Base-by-base conservation (phyloP, 2,888 invertebrate genomes). In the Tipula helvola region DNA sequence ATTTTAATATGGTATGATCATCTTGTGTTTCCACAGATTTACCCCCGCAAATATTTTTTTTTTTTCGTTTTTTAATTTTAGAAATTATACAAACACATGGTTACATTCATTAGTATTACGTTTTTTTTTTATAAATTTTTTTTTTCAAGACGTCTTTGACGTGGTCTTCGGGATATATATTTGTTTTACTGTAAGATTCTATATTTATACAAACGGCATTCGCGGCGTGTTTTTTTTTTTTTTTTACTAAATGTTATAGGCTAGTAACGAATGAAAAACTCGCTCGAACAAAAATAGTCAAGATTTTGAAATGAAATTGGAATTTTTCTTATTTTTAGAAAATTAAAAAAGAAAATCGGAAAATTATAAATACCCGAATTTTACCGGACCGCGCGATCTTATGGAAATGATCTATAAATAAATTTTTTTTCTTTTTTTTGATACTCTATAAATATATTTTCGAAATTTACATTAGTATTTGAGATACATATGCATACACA, bases 21-120 rank as follows among this genome's bases (percentile, higher is more conserved):
- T 84, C 84, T 84, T 84, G 84, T 84, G 16, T 84, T 84, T 84
- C 84, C 84, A 84, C 84, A 39, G 71, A 39, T 84, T 84, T 84
- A 84, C 84, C 84, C 84, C 84, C 84, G 84, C 84, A 84, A 84
- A 39, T 84, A 84, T 84, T 84, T 84, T 84, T 84, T 84, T 36
- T 39, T 16, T 52, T 52, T 52, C 52, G 52, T 52, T 52, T 84
- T 39, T 39, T 84, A 39, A 84, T 84, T 84, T 84, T 84, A 41
- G 36, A 41, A 84, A 84, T 39, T 41, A 84, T 41, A 84, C 84
- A 39, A 84, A 84, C 84, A 84, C 84, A 84, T 84, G 84, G 36
- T 84, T 39, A 39, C 84, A 71, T 71, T 71, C 71, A 71, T 71
- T 71, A 71, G 71, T 71, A 71, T 71, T 71, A 71, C 71, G 3